Percentiles rank a stretch among this genome's conserved stretches.
These are phyloP conservation scores for Gibbula magus DNA, from an alignment of 2,888 invertebrate genomes.

Conservation along the genomic window DNA sequence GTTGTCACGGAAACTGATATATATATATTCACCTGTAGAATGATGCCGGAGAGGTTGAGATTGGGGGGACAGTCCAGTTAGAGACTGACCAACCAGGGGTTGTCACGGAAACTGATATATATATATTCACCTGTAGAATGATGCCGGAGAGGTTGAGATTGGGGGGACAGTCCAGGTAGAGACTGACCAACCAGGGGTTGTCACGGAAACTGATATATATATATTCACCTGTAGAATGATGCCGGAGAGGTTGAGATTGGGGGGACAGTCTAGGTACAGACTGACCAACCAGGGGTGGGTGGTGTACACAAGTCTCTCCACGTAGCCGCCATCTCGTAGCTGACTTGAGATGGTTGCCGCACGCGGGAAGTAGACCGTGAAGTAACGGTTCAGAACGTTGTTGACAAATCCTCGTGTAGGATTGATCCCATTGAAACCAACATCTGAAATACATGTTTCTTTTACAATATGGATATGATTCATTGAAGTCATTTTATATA, in stretches of 20 bases:
- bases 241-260: conserved; percentile 50
- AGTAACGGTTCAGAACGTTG: conserved; percentile 68
- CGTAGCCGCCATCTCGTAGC: conserved; percentile 46
- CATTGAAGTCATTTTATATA: neutral
- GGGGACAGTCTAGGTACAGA: conserved; percentile 69
- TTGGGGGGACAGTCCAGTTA: too few species aligned
- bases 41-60: too few species aligned
- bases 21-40: too few species aligned
- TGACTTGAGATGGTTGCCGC: conserved; percentile 46
- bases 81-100: too few species aligned
- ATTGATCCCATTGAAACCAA: conserved; percentile 62
- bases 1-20: too few species aligned
- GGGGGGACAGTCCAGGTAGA: too few species aligned
- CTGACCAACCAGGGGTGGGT: conserved; percentile 72
- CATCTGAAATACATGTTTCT: conserved; percentile 47
- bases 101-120: too few species aligned
- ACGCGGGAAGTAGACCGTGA: conserved; percentile 65
- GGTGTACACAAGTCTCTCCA: conserved; percentile 67
- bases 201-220: neutral
- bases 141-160: too few species aligned
- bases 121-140: conserved; percentile 58
- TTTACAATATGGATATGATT: neutral
- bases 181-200: too few species aligned
- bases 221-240: conserved; percentile 45
- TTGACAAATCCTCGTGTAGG: conserved; percentile 59